Base-by-base conservation (phyloP, 2,797 vertebrate genomes). In the Neosilurus mollespiculum region DNA sequence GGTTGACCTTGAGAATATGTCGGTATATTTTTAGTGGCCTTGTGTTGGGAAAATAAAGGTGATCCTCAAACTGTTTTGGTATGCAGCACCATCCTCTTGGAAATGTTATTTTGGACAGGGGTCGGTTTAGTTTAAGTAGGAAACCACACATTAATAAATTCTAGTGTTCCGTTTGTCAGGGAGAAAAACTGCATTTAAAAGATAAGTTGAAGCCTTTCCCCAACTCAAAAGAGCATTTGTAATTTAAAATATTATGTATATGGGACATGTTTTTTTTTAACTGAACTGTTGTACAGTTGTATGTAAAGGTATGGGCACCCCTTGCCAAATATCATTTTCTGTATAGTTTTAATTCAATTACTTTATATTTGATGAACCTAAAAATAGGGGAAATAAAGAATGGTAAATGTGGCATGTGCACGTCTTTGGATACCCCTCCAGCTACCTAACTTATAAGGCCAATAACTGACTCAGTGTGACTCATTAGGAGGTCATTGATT, bases 11-110 rank as follows among this genome's bases (percentile, higher is more conserved):
- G 30, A 76, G 59, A 75, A 72, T 53, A 77, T 83, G 20, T 76
- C 26, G 81, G 83, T 82, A 54, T 87, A 65, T 84, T 85, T 81
- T 65, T 30, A 83, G n/a, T 77, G 8, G 24, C 24, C 24, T 18
- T 34, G 26, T 34, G 10, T 37, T 58, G 54, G 26, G 58, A 34
- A 75, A 76, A 59, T 54, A 76, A 59, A 59, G 2, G 72, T 22
- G 72, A 76, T 22, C 54, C 26, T 18, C 24, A 75, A 75, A 56
- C 71, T 56, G 26, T 59, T 56, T 73, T 30, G 8, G n/a, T 72
- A 24, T 51, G 56, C 24, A 56, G 71, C 5, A 9, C 16, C 71
- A 73, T 20, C 4, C 56, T 24, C 2, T 24, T 7, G 1, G 12
- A 71, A 71, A 51, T 16, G 7, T 54, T 26, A 26, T 54, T 54